Base-by-base conservation (phyloP, 2,797 vertebrate genomes). In the Cossypha dichroa region DNA sequence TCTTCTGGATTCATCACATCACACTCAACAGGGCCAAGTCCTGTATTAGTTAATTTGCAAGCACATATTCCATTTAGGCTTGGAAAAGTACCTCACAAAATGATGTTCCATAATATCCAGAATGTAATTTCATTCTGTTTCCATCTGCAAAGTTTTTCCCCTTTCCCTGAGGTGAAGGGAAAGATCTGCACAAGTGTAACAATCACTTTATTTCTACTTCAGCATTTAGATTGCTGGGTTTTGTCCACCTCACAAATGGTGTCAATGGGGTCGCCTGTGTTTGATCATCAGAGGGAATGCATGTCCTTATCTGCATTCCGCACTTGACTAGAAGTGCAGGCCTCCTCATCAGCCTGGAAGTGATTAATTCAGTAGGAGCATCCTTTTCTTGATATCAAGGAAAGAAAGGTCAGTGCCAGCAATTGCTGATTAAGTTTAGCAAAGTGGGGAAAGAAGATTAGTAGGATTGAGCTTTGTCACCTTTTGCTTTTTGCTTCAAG, bases 381-480 rank as follows among this genome's bases (percentile, higher is more conserved):
- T 58, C 43, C 16, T 90, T 83, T 79, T 73, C 43, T 59, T 56
- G 70, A 73, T 69, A 25, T 67, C 69, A 95, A 46, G 45, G 55
- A 85, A 92, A 84, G 49, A 69, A 94, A 79, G 64, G 62, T 86
- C 79, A 93, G 59, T 38, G 33, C 34, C 40, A 83, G 83, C 43
- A 93, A 81, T 10, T 78, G 43, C 77, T 76, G 63, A 88, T 93
- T 76, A 92, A 76, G 16, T 92, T 94, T 59, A 73, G 59, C 40
- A 76, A 88, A 81, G 59, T 33, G 13, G 69, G 52, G 38, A 64
- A 88, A 90, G 43, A n/a, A 88, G 63, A 95, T 95, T 78, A 88
- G 43, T 25, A 77, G 93, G 52, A 79, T 13, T 86, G 94, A 96
- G 63, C 63, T 92, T 85, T 86, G 60, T 66, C 86, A 60, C 59